Evolutionary conservation across 2,113 vertebrate species (phyloP), one percentile per base, ranked within the genome.

Genomic region (Ciconia stormi): DNA sequence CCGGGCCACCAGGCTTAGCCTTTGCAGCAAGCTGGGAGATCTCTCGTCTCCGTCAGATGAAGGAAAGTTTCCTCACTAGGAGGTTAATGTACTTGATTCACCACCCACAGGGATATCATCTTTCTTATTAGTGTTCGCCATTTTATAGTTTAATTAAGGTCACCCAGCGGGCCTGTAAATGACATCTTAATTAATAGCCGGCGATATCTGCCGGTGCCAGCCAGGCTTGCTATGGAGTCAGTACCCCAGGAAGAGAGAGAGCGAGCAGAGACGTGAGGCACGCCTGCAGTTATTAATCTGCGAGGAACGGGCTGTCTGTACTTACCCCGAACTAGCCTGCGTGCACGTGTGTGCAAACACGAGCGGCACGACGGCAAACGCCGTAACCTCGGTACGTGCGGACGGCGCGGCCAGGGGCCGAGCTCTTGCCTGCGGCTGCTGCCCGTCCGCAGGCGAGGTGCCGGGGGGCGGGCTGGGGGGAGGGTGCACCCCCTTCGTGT

Each of bases 121-220:
- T 77, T 82, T 88, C 96, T 96, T 92, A 93, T 90, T 97, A 97
- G 90, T 87, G 25, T 87, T 96, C 96, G 67, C 87, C 92, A 69
- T 95, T 96, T 94, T 61, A 76, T 44, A 67, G 58, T 92, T 96
- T 97, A 97, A 97, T 96, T 98, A 95, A 92, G 89, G 95, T 96
- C 95, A 95, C 93, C 87, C 96, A 77, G 81, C 26, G 90, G 89
- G 87, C 79, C 94, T 93, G 56, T 95, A 95, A 98, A 96, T 96
- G 96, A 97, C 96, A 87, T 93, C 92, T 92, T 97, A 96, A 97
- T 97, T 96, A 97, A 96, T 90, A 93, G 71, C 61, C 86, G 66
- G 12, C 16, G 52, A 71, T 96, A 77, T 62, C 78, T 87, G 89
- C 89, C 76, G 26, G 90, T 13, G 3, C 92, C 81, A 87, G 94